Evolutionary conservation across 2,113 vertebrate species (phyloP), one percentile per base, ranked within the genome.

Genomic region (Petroica traversi): DNA sequence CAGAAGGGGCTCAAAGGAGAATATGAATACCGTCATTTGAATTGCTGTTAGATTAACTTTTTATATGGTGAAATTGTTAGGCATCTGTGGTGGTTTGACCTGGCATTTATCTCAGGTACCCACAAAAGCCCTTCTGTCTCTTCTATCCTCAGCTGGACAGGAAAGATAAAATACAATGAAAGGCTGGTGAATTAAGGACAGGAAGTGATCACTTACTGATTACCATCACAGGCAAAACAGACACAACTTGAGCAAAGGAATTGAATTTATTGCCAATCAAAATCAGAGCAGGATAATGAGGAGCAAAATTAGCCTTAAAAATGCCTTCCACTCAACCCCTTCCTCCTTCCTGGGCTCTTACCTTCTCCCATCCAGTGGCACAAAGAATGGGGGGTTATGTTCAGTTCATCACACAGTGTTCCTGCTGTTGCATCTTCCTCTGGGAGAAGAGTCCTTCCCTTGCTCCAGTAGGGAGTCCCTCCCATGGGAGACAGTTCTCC

Each of bases 341-440:
- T 26, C 36, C 14, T 81, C 29, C 20, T 74, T 58, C 11, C 19
- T 6, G 4, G 36, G 26, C 25, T 45, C 45, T 66, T 66, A 7
- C 16, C 15, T 51, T 43, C 23, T 66, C 33, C 49, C 10, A 63
- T 33, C 19, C 45, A 52, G 11, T 12, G 2, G 28, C 1, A 1
- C 51, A 51, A 36, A 36, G 38, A 57, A 52, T 22, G 67, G n/a
- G 19, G 8, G 3, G 1, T 45, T 67, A n/a, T 0, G 1, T n/a
- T 40, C 52, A 45, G 38, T 66, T 59, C 52, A 51, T 73, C 43
- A 15, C 52, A 68, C 11, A 11, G n/a, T 58, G 15, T 38, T 81
- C 20, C 59, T 52, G 59, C 28, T 45, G 61, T 57, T 73, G 7
- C 15, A 28, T 49, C 26, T 41, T 72, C 41, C 14, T 40, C 33